Conservation (phyloP, 2,797 vertebrate genomes). For the Phataginus tricuspis region DNA sequence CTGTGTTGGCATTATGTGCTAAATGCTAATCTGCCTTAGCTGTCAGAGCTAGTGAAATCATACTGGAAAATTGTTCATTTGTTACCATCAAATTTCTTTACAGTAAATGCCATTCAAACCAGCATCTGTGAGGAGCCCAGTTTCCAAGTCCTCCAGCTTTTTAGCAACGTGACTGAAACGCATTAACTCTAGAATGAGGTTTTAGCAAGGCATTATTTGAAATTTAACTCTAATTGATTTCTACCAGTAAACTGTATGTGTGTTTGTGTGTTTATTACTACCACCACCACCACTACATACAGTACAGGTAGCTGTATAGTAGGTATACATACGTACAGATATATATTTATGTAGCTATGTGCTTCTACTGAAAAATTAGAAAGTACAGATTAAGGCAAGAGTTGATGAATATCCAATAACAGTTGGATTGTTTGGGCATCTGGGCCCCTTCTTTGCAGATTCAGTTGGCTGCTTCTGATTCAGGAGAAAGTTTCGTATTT, state of each 20-base stretch:
- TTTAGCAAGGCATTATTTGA: neutral
- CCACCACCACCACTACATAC: neutral
- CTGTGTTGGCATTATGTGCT: neutral
- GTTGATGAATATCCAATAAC: neutral
- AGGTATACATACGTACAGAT: neutral
- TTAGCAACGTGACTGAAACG: neutral
- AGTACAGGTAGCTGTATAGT: neutral
- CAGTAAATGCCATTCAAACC: neutral
- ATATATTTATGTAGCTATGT: neutral
- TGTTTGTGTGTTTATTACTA: neutral
- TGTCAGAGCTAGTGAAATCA: neutral
- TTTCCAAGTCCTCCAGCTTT: neutral
- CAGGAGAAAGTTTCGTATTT: neutral
- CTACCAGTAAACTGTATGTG: neutral
- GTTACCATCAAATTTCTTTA: conserved; percentile 16
- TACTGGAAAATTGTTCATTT: neutral
- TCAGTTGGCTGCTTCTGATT: neutral
- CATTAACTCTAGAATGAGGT: neutral
- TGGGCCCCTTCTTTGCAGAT: neutral
- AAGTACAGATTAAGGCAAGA: neutral
- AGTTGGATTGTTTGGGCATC: neutral
- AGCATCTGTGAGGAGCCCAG: neutral
- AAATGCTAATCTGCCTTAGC: neutral
- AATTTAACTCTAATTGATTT: neutral
- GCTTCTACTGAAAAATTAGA: neutral